These are phyloP conservation scores for Ascaphus truei DNA, from an alignment of 2,113 vertebrate genomes.

Conservation along the genomic window DNA sequence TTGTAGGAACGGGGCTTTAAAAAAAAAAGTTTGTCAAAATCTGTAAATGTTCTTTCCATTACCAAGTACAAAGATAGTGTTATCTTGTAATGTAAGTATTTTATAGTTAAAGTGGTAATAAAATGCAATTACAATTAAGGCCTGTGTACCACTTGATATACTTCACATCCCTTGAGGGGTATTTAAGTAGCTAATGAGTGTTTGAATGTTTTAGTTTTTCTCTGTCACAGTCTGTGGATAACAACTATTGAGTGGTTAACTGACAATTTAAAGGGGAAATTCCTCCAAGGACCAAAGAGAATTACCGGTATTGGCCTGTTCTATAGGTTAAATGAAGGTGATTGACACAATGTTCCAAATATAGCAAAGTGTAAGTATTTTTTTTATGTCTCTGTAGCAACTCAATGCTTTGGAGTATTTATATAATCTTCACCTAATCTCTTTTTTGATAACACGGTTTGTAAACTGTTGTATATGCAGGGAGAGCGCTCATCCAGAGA, in stretches of 20 bases:
- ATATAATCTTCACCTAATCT: too few species aligned
- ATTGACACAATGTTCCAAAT: too few species aligned
- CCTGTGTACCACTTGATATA: conserved; percentile 42
- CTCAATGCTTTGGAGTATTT: too few species aligned
- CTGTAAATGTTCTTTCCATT: conserved; percentile 43
- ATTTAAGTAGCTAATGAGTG: conserved; percentile 32
- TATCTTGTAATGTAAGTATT: conserved; percentile 58
- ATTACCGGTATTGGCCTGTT: too few species aligned
- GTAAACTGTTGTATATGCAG: too few species aligned
- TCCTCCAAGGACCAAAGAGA: not conserved
- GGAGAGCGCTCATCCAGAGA: too few species aligned
- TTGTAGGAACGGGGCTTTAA: conserved; percentile 89
- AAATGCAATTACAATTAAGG: conserved; percentile 56
- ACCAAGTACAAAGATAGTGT: conserved; percentile 45
- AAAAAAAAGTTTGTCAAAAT: conserved; percentile 38
- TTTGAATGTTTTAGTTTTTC: conserved; percentile 10
- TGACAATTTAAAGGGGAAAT: not conserved
- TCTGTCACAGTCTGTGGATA: conserved; percentile 9
- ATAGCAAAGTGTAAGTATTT: too few species aligned
- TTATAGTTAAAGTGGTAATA: conserved; percentile 58
- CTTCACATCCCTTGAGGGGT: conserved; percentile 40
- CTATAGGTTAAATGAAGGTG: too few species aligned
- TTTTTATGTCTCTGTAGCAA: too few species aligned
- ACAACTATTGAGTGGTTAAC: conserved; percentile 25
- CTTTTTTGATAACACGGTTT: too few species aligned